Evolutionary conservation across 2,888 invertebrate genomes (phyloP).

Genomic region (Chydorus sphaericus): DNA sequence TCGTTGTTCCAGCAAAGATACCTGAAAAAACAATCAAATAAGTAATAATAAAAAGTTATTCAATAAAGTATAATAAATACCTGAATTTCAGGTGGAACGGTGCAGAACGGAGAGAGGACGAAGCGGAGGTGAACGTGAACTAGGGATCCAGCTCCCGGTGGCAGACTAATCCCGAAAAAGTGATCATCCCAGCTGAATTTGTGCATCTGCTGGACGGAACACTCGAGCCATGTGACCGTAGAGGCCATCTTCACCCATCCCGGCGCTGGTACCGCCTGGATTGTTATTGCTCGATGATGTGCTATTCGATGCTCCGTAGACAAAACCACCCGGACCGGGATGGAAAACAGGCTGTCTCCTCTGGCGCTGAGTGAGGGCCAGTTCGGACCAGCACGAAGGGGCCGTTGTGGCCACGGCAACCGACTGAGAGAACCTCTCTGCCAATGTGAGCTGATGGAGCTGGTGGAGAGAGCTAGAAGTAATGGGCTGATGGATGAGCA

Average conservation of each 20-base stretch:
- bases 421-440: slow-evolving; percentile 49
- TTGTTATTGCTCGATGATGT: too few relatives aligned
- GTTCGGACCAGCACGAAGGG: slow-evolving; percentile 82
- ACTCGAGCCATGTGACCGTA: slow-evolving; percentile 4
- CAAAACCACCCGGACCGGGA: too few relatives aligned
- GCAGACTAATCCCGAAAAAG: slow-evolving; percentile 71
- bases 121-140: slow-evolving; percentile 86
- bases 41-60: too few relatives aligned
- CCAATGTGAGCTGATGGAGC: slow-evolving; percentile 58
- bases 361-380: slow-evolving; percentile 80
- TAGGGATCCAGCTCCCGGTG: slow-evolving; percentile 55
- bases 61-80: too few relatives aligned
- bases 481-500: slow-evolving; percentile 36
- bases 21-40: too few relatives aligned
- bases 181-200: slow-evolving; percentile 63
- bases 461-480: slow-evolving; percentile 40
- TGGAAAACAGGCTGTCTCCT: slow-evolving; percentile 57
- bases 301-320: too few relatives aligned
- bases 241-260: slow-evolving; percentile 32
- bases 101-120: slow-evolving; percentile 58
- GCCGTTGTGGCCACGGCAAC: slow-evolving; percentile 62
- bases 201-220: slow-evolving; percentile 5
- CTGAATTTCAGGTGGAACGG: slow-evolving; percentile 62
- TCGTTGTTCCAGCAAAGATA: slow-evolving; percentile 46
- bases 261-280: slow-evolving; percentile 58